These are phyloP conservation scores for Eurois occulta DNA, from an alignment of 2,888 invertebrate genomes.

Conservation along the genomic window DNA sequence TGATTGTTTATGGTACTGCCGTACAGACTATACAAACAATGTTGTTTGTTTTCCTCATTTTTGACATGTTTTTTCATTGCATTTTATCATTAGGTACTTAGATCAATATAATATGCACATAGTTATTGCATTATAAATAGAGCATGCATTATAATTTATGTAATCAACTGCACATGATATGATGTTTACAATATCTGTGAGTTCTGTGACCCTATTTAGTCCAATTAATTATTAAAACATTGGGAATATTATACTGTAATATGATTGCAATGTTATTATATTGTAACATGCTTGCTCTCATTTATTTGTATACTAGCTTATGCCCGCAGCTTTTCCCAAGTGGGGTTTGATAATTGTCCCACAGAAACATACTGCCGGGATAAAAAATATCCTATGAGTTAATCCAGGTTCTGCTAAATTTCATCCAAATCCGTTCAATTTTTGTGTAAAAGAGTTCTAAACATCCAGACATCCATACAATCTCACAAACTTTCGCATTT, in stretches of 20 bases:
- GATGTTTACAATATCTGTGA: slow-evolving; percentile 67
- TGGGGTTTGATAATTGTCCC: too few species aligned
- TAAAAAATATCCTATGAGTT: too few species aligned
- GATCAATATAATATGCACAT: slow-evolving; percentile 46
- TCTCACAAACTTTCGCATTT: too few species aligned
- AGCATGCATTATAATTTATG: slow-evolving; percentile 30
- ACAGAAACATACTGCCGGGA: too few species aligned
- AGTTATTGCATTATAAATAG: slow-evolving; percentile 35
- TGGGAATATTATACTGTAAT: slow-evolving; percentile 16
- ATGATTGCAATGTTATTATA: slow-evolving; percentile 1
- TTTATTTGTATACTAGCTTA: neutral
- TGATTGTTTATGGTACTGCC: neutral
- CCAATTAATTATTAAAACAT: slow-evolving; percentile 44
- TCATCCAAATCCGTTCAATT: too few species aligned
- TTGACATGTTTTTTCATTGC: slow-evolving; percentile 17
- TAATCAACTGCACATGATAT: slow-evolving; percentile 54
- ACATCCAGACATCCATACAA: too few species aligned
- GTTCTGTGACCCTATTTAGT: slow-evolving; percentile 66
- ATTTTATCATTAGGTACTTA: slow-evolving; percentile 52
- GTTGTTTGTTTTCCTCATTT: slow-evolving; percentile 13
- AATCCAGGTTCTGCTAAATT: too few species aligned
- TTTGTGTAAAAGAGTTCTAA: too few species aligned
- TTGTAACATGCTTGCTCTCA: slow-evolving; percentile 12
- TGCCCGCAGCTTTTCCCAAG: too few species aligned
- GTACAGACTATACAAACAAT: neutral